Conservation (phyloP, 2,113 vertebrate genomes). For the Ramphastos sulfuratus region DNA sequence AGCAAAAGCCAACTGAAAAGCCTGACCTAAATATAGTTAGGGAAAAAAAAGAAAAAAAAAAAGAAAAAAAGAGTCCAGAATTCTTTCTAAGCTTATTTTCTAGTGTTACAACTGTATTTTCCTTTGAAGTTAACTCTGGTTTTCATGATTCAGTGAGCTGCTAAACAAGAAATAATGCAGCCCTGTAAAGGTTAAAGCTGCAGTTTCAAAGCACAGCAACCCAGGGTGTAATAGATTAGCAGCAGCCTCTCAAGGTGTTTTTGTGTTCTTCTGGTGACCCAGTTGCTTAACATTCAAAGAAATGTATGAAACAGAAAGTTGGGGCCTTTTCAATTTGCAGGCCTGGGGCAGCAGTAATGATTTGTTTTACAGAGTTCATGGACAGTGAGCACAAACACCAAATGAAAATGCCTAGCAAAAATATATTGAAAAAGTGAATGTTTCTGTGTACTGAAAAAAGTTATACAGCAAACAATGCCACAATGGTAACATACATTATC, state of each 20-base stretch:
- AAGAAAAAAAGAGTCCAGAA: neutral
- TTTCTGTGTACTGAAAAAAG: neutral
- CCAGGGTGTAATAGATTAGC: neutral
- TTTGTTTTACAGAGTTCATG: constrained; percentile 54
- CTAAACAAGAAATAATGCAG: neutral
- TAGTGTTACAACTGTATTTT: neutral
- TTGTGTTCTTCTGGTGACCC: neutral
- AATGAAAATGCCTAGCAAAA: constrained; percentile 32
- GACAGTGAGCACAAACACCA: constrained; percentile 35
- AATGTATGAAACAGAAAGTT: neutral
- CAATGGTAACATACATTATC: neutral
- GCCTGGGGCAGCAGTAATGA: constrained; percentile 28
- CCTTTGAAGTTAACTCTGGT: neutral
- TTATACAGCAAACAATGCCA: neutral
- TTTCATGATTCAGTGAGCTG: neutral
- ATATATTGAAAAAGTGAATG: neutral
- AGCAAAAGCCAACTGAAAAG: neutral
- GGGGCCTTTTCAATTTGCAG: constrained; percentile 2
- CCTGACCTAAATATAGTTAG: neutral
- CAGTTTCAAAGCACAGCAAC: constrained; percentile 15
- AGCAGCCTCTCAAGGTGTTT: neutral
- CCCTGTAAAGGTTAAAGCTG: neutral
- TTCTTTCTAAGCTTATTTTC: neutral
- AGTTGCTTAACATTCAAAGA: neutral
- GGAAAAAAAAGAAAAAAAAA: too few species aligned